These are phyloP conservation scores for Brachionus rotundiformis DNA, from an alignment of 1,140 invertebrate species.

Conservation along the genomic window DNA sequence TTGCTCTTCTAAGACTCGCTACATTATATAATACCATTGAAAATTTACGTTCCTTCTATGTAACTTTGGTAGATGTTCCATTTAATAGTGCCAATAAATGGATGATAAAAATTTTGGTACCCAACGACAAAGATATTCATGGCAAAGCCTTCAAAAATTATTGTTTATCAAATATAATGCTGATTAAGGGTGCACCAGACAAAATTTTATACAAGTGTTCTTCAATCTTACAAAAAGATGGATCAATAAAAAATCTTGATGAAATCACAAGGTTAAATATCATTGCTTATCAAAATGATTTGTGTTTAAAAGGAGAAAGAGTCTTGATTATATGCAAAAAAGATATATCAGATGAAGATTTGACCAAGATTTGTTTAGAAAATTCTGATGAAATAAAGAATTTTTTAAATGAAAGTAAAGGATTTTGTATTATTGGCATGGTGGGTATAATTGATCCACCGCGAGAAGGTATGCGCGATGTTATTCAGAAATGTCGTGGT, in stretches of 20 bases:
- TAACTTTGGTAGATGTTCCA: too few species aligned
- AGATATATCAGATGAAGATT: neutral
- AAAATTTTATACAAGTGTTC: constrained; percentile 16
- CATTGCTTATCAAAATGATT: constrained; percentile 30
- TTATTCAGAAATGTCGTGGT: constrained; percentile 10
- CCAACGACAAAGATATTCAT: neutral
- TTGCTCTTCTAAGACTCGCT: constrained; percentile 13
- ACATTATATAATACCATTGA: neutral
- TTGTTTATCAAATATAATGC: neutral
- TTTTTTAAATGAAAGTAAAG: neutral
- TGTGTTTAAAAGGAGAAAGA: constrained; percentile 23
- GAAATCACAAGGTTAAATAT: neutral
- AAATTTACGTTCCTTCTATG: too few species aligned
- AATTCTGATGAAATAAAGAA: too few species aligned
- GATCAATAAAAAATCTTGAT: neutral
- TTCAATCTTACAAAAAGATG: constrained; percentile 26
- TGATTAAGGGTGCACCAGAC: constrained; percentile 38
- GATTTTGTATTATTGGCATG: constrained; percentile 65
- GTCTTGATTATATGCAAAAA: too few species aligned
- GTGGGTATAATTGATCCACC: constrained; percentile 80
- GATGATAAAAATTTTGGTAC: constrained; percentile 16
- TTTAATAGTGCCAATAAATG: constrained; percentile 45
- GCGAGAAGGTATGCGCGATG: constrained; percentile 65
- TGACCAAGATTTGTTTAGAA: too few species aligned
- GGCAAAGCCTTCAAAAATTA: neutral